phyloP scores from a whole-genome alignment of 1,140 invertebrate genomes.

The Marisa cornuarietis region DNA sequence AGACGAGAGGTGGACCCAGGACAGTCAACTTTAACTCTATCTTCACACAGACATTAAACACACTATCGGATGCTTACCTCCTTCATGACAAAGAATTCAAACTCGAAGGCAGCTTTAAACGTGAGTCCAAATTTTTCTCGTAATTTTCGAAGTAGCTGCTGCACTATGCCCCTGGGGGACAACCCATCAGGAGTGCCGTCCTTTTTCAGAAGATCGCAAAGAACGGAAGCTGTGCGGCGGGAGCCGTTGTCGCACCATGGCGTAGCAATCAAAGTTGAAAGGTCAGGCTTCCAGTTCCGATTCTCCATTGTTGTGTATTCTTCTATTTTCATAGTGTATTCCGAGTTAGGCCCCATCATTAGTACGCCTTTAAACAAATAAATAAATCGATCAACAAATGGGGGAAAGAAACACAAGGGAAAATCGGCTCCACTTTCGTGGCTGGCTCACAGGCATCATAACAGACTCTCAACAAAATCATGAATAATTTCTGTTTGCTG shows the following conservation, averaged over 20 bases:
- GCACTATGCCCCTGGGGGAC: conserved; percentile 5
- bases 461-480: background rate
- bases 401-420: background rate
- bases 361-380: background rate
- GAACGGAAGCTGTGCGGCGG: background rate
- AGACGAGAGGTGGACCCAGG: no score
- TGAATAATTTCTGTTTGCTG: background rate
- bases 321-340: conserved; percentile 1
- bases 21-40: no score
- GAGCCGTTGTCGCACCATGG: background rate
- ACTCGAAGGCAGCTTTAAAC: conserved; percentile 17
- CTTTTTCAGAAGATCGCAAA: background rate
- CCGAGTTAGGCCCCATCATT: background rate
- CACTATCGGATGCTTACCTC: conserved; percentile 3
- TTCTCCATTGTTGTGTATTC: background rate
- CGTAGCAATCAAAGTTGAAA: background rate
- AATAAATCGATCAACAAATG: background rate
- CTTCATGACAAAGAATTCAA: conserved; percentile 15
- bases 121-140: conserved; percentile 10
- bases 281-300: conserved; percentile 1
- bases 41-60: no score
- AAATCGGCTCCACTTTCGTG: background rate
- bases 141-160: conserved; percentile 7
- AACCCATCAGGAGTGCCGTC: conserved; percentile 6
- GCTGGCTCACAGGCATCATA: background rate